A percentile compares a stretch with the other conserved stretches of the same genome.
These are phyloP conservation scores for Syngnathus floridae DNA, from an alignment of 2,113 vertebrate species.

Conservation along the genomic window DNA sequence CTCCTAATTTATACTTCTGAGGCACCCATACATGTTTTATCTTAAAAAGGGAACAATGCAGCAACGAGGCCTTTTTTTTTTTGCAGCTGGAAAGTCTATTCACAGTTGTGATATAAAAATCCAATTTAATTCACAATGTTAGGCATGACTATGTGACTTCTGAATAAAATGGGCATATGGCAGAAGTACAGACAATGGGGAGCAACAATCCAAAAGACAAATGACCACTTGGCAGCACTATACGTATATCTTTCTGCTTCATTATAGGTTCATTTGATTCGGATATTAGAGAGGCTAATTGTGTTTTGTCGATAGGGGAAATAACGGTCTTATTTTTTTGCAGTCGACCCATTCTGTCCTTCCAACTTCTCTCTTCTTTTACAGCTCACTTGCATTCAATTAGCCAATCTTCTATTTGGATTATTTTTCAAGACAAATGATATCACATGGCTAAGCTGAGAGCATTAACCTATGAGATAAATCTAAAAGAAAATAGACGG, in stretches of 20 bases:
- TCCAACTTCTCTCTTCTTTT: constrained; percentile 10
- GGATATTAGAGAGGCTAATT: constrained; percentile 33
- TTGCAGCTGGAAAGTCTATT: constrained; percentile 15
- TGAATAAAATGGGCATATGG: constrained; percentile 10
- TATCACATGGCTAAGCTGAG: constrained; percentile 24
- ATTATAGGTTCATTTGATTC: constrained; percentile 38
- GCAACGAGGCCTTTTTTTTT: constrained; percentile 15
- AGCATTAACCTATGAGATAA: constrained; percentile 30
- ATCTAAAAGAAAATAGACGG: constrained; percentile 12
- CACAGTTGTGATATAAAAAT: constrained; percentile 32
- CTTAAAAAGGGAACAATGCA: constrained; percentile 12
- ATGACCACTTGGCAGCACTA: constrained; percentile 23
- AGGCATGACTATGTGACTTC: background rate
- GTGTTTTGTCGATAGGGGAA: constrained; percentile 28
- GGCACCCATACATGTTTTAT: constrained; percentile 1
- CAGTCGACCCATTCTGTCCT: constrained; percentile 32
- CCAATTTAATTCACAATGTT: constrained; percentile 18
- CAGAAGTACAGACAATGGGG: constrained; percentile 5
- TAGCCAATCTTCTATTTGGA: background rate
- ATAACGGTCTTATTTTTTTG: constrained; percentile 17
- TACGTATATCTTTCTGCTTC: constrained; percentile 16
- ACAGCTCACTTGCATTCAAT: constrained; percentile 1
- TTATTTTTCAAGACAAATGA: constrained; percentile 21
- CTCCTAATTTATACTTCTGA: background rate
- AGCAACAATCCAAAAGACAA: constrained; percentile 25